Evolutionary conservation across 2,888 invertebrate species (phyloP), one percentile per base, ranked within the genome.

Genomic region (Trisateles emortualis): DNA sequence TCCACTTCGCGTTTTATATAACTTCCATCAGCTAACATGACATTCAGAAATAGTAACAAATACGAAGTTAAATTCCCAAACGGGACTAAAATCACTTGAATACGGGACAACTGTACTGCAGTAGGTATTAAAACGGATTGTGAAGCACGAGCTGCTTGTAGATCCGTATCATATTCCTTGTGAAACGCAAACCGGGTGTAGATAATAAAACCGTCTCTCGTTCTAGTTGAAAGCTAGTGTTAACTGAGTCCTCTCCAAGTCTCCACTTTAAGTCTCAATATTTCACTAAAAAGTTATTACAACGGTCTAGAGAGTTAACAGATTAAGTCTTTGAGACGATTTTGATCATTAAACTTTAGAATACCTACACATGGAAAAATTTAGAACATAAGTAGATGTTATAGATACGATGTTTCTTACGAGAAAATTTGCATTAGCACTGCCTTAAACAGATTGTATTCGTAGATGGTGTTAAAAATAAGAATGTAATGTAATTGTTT

Each of bases 251-350:
- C 61, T 72, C 60, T 61, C 68, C 68, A 74, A 59, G 59, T 72
- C 61, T 61, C 68, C 68, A 72, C 64, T 75, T 76, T 64, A 71
- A 66, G 70, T 68, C 68, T 70, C 64, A 66, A 73, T 78, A 74
- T 72, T 75, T 74, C 67, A 60, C 60, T 64, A 60, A 60, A 68
- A 71, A 64, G 68, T 74, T 73, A 78, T 71, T 72, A 69, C 65
- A 70, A 70, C 67, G 70, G 63, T 70, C 68, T 72, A 59, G 67
- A 53, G 59, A 57, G 52, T 55, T 61, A 42, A 29, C 42, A 42
- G 16, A 17, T 16, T 13, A 17, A 30, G 4, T 42, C n/a, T 6
- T 16, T 30, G 11, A 17, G 11, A 11, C 22, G 3, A 42, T 4
- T 8, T n/a, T 17, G 17, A 19, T 14, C 19, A 16, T 22, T 33